Evolutionary conservation across 2,113 vertebrate species (phyloP).

Genomic region (Lontra canadensis): DNA sequence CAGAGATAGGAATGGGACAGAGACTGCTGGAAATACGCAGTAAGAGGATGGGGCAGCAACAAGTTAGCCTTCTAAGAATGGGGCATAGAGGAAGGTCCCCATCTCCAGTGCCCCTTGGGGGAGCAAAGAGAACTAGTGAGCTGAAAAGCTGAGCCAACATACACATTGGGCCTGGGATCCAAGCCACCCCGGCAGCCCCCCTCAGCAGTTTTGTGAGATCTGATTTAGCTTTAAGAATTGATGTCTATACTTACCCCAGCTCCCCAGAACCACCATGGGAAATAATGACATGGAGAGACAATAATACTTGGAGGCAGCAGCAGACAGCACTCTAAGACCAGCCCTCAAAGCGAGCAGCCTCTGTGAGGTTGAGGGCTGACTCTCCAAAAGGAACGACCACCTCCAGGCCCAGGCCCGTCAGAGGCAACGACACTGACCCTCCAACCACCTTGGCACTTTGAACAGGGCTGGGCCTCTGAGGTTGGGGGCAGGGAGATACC

Average conservation of each 20-base stretch:
- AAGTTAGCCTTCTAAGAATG: neutral
- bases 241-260: neutral
- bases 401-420: neutral
- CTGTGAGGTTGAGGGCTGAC: neutral
- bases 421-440: neutral
- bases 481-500: conserved; percentile 41
- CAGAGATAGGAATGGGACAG: neutral
- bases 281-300: neutral
- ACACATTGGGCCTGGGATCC: neutral
- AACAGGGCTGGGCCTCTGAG: neutral
- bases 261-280: conserved; percentile 28
- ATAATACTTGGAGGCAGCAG: neutral
- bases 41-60: neutral
- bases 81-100: neutral
- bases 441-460: neutral
- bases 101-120: neutral
- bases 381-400: neutral
- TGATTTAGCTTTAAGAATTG: neutral
- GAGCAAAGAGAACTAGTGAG: neutral
- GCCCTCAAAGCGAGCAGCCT: neutral
- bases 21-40: neutral
- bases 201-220: neutral
- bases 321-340: neutral
- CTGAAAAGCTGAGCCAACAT: neutral
- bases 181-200: neutral